Base-by-base conservation (phyloP, 2,113 vertebrate species). In the Oplegnathus fasciatus region DNA sequence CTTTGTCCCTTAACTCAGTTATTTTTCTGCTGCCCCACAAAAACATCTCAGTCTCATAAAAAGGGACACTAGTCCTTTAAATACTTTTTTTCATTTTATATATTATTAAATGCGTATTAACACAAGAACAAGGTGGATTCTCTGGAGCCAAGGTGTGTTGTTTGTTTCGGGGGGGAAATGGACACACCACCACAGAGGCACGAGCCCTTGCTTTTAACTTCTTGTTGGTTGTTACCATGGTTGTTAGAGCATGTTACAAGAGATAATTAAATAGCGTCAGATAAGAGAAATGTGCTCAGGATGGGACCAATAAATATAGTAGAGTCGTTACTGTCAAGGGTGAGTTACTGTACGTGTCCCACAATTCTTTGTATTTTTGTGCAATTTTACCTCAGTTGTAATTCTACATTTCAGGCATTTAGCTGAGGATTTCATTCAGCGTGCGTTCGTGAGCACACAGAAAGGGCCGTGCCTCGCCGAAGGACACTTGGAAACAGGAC, bases 401-500 rank as follows among this genome's bases (percentile, higher is more conserved):
- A 4, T 2, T 60, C 73, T 68, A n/a, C 17, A n/a, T 40, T 58
- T 88, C 73, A 77, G 71, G 55, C 54, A 55, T 75, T 60, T 20
- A 42, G 28, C 40, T 48, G 76, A 67, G 55, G 80, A 20, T 71
- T 75, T 44, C 2, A 61, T 57, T 72, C 57, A 60, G 50, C 26
- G 80, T 37, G 34, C 6, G 34, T 37, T 37, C 6, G 34, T 37
- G 34, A n/a, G n/a, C n/a, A n/a, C n/a, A n/a, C n/a, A n/a, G n/a
- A n/a, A 50, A 34, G 64, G 57, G 77, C 64, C 24, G 74, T 50
- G 70, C 58, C 78, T 60, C 26, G 32, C 78, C 68, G 75, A 89
- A 90, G 86, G 90, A 87, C 93, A 91, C 91, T 90, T 93, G 54
- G 34, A 37, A 74, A 71, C 50, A 79, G 84, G 82, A 68, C 50